These are phyloP conservation scores for Drosophila acutilabella DNA, from an alignment of 2,888 invertebrate species.

Conservation along the genomic window DNA sequence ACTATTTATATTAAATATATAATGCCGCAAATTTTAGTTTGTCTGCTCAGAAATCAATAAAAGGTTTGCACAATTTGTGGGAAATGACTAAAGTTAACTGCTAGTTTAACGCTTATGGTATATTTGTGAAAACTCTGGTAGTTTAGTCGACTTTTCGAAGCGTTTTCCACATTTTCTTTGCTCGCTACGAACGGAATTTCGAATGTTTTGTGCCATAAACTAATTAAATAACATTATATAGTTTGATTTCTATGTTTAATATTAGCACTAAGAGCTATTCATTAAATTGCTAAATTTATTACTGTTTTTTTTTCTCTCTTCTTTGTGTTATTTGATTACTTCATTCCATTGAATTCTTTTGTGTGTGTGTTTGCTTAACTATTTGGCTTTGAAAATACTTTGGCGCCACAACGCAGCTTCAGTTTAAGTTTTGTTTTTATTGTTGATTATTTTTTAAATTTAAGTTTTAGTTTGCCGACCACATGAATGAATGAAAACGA, in stretches of 20 bases:
- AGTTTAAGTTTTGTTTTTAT: constrained; percentile 32
- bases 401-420: constrained; percentile 70
- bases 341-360: constrained; percentile 36
- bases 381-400: constrained; percentile 82
- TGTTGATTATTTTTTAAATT: not conserved
- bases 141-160: constrained; percentile 1
- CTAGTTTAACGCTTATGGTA: constrained; percentile 10
- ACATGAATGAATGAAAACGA: constrained; percentile 47
- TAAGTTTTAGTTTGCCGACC: constrained; percentile 46
- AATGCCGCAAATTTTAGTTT: constrained; percentile 18
- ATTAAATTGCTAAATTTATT: constrained; percentile 51
- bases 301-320: not conserved
- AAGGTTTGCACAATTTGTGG: constrained; percentile 16
- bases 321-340: constrained; percentile 30
- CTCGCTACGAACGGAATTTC: constrained; percentile 65
- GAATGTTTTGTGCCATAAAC: constrained; percentile 67
- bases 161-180: constrained; percentile 30
- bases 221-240: constrained; percentile 22
- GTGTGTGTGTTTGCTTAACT: constrained; percentile 73
- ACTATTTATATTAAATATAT: constrained; percentile 55
- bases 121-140: constrained; percentile 4
- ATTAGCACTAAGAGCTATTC: constrained; percentile 42
- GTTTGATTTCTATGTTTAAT: constrained; percentile 19
- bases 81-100: constrained; percentile 25
- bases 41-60: constrained; percentile 26